phyloP scores from a whole-genome alignment of 2,113 vertebrate species.

The Trematomus loennbergii region DNA sequence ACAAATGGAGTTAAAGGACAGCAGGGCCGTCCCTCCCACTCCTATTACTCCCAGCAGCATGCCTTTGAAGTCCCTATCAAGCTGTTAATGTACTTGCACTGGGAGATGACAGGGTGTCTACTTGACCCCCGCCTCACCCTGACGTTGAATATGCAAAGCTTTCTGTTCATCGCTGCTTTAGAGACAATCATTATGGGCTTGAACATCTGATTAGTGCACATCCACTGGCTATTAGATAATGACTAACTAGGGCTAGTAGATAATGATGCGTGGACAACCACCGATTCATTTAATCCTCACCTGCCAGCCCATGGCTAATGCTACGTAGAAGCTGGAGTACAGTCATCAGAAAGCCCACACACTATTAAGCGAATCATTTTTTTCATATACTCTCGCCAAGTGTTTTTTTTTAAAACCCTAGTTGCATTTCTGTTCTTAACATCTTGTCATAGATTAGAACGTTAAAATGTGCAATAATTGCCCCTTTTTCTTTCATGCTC shows the following conservation, averaged over 20 bases:
- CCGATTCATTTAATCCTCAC: conserved; percentile 52
- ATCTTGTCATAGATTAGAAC: not conserved
- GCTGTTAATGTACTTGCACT: conserved; percentile 47
- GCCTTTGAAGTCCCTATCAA: conserved; percentile 64
- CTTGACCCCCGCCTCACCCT: conserved; percentile 49
- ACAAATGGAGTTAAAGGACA: not conserved
- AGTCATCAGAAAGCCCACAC: conserved; percentile 14
- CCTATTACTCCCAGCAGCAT: not conserved
- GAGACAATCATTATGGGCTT: conserved; percentile 65
- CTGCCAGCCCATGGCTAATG: conserved; percentile 16
- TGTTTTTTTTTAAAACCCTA: conserved; percentile 8
- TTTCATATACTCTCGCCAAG: not conserved
- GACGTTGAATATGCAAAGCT: conserved; percentile 58
- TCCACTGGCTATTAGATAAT: conserved; percentile 51
- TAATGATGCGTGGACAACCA: conserved; percentile 52
- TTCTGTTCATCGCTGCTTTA: conserved; percentile 18
- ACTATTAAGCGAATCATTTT: conserved; percentile 1
- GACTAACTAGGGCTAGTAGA: conserved; percentile 30
- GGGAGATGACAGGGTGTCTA: conserved; percentile 28
- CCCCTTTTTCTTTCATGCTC: not conserved
- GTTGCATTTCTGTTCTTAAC: conserved; percentile 8
- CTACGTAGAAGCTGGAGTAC: conserved; percentile 15
- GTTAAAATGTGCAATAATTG: not conserved
- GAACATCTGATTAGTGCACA: conserved; percentile 66
- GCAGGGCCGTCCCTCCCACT: conserved; percentile 1